Evolutionary conservation across 2,113 vertebrate genomes (phyloP), one percentile per base, ranked within the genome.

Genomic region (Stegastes partitus): DNA sequence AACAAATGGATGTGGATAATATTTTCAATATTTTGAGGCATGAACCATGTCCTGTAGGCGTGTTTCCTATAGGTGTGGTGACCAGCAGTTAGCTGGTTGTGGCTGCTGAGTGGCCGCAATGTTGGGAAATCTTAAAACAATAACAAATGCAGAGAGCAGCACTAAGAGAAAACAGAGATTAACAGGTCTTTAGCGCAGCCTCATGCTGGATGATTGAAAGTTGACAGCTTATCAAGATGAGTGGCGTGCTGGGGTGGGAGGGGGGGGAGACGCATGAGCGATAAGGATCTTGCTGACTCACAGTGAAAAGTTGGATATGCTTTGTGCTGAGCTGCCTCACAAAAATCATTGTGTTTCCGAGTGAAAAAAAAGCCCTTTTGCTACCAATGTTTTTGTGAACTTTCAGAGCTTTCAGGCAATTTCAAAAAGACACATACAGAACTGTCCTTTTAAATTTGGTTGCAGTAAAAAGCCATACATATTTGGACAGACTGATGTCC

Each of bases 1-100:
- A 83, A 70, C 69, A 77, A 49, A 73, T 63, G 66, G 66, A 82
- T 82, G 66, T 79, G 76, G 69, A 87, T 71, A 55, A 87, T 87
- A 66, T 57, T 88, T 86, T 51, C 68, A 84, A 63, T 79, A 84
- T 56, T 84, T 79, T 74, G 79, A 82, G 79, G 73, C 53, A 72
- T 39, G 68, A 84, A 84, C 57, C 80, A 87, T 87, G 81, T 86
- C 78, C 81, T 81, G 75, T 85, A 85, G 83, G 74, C 74, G 84
- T 76, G 85, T 86, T 74, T 75, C 71, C 68, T 72, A 64, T 69
- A 84, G 87, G 79, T 85, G 87, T 82, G 83, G 88, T 82, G 69
- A 74, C 71, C 67, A 50, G 50, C 61, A 77, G 61, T 81, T 45
- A 85, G 66, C 72, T 83, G 68, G 54, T 54, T 90, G 82, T 84